A percentile compares a stretch with the other conserved stretches of the same genome.
These are phyloP conservation scores for Pongo pygmaeus DNA, from an alignment of 2,113 vertebrate species.

Conservation along the genomic window DNA sequence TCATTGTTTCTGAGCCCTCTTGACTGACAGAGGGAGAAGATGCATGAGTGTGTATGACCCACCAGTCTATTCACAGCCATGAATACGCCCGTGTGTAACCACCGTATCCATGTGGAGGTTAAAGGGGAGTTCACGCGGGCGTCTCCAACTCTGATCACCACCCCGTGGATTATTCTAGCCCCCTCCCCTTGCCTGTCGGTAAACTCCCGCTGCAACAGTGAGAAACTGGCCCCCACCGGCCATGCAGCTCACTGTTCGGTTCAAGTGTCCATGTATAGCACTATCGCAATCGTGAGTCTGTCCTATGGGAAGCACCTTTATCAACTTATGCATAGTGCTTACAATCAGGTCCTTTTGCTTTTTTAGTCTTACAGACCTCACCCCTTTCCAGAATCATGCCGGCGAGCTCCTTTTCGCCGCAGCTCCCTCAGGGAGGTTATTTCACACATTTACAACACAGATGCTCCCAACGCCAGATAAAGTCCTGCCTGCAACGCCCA, in stretches of 20 bases:
- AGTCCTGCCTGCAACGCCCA: accelerated
- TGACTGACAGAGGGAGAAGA: accelerated
- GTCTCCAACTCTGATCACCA: neutral
- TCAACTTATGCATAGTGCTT: accelerated
- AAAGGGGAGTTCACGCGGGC: too few species aligned
- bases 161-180: accelerated
- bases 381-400: accelerated
- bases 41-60: accelerated
- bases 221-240: neutral
- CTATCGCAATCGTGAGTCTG: accelerated
- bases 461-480: accelerated
- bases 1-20: neutral
- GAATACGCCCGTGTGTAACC: too few species aligned
- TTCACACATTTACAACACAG: accelerated
- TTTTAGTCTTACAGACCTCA: neutral
- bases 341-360: neutral
- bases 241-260: accelerated
- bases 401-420: neutral
- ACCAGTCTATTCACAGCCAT: accelerated
- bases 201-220: neutral
- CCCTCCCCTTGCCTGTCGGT: accelerated
- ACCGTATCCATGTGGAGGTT: accelerated
- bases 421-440: accelerated
- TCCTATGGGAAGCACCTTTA: neutral
- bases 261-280: accelerated